Conservation (phyloP, 2,797 vertebrate species). For the Sebastes matsubarae region DNA sequence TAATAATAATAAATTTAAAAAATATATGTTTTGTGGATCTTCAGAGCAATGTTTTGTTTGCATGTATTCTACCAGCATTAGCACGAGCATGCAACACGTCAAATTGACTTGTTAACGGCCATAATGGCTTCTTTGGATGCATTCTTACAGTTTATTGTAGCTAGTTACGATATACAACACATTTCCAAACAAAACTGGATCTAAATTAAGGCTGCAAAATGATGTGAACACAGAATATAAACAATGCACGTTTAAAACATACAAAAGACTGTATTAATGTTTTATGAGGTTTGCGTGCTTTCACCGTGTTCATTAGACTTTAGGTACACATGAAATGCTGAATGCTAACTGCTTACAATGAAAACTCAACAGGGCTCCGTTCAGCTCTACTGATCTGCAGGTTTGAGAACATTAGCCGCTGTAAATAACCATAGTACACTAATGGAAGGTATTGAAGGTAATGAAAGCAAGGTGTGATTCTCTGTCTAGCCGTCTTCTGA, state of each 20-base stretch:
- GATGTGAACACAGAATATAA: background rate
- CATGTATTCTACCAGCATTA: background rate
- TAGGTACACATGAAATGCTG: background rate
- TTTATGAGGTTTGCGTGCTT: background rate
- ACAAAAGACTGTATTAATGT: background rate
- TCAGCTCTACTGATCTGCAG: background rate
- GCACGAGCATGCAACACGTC: background rate
- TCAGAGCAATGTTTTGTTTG: background rate
- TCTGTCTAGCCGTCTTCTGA: background rate
- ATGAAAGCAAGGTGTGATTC: constrained; percentile 4
- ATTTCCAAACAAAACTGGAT: background rate
- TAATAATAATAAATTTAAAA: no score
- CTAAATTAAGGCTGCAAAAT: background rate
- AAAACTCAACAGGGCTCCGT: background rate
- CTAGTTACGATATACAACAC: background rate
- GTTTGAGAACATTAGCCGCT: constrained; percentile 12
- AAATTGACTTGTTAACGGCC: background rate
- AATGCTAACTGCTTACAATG: background rate
- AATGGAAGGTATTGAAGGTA: constrained; percentile 21
- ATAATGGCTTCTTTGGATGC: background rate
- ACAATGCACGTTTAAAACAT: background rate
- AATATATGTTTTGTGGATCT: no score
- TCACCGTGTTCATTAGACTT: background rate
- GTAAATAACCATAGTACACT: background rate
- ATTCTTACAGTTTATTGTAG: background rate